phyloP scores from a whole-genome alignment of 2,113 vertebrate species.

The Rana temporaria region DNA sequence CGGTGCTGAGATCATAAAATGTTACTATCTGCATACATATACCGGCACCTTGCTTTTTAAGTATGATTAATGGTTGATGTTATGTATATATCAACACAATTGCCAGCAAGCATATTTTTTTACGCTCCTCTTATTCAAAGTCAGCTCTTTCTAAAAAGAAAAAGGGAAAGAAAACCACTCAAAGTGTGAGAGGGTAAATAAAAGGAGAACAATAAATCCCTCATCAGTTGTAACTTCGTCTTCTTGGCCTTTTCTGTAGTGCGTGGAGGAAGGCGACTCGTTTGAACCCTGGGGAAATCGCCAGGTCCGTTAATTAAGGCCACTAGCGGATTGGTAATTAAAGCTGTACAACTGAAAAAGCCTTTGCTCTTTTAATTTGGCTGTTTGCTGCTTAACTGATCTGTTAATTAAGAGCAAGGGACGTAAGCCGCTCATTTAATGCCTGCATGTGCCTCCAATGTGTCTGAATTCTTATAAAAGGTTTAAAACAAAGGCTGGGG shows the following conservation, averaged over 20 bases:
- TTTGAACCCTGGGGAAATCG: neutral
- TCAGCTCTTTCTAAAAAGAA: constrained; percentile 6
- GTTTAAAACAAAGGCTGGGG: neutral
- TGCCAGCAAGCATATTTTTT: constrained; percentile 2
- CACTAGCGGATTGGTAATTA: constrained; percentile 43
- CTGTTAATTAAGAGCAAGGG: constrained; percentile 48
- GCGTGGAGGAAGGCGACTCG: neutral
- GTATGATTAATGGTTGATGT: constrained; percentile 31
- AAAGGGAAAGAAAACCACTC: neutral
- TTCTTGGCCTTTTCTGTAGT: neutral
- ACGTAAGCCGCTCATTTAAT: constrained; percentile 34
- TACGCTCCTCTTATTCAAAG: constrained; percentile 23
- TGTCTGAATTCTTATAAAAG: neutral
- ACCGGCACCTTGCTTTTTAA: constrained; percentile 33
- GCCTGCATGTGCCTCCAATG: constrained; percentile 4
- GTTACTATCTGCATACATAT: constrained; percentile 36
- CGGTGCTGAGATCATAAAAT: constrained; percentile 28
- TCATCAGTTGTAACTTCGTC: neutral
- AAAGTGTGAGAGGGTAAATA: neutral
- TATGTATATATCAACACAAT: constrained; percentile 5
- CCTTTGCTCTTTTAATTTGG: constrained; percentile 51
- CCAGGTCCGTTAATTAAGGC: constrained; percentile 34
- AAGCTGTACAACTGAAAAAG: constrained; percentile 26
- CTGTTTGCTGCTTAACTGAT: constrained; percentile 54
- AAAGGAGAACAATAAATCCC: neutral